Conservation (phyloP, 2,797 vertebrate genomes). For the Diplodus sargus region DNA sequence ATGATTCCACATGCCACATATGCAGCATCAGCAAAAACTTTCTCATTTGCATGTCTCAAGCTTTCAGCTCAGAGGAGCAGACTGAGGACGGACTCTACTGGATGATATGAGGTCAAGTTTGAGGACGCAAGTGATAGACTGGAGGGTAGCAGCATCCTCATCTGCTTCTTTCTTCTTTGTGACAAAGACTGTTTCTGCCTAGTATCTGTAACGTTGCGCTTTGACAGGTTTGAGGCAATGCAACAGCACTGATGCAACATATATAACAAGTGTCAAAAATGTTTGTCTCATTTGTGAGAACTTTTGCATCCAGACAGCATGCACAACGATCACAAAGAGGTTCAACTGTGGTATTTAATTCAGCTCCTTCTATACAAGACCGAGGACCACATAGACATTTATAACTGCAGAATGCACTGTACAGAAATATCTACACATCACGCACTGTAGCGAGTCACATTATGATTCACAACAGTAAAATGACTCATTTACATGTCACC, state of each 20-base stretch:
- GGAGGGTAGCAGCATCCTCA: constrained; percentile 2
- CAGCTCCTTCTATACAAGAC: constrained; percentile 21
- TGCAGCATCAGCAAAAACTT: not conserved
- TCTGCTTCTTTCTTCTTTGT: not conserved
- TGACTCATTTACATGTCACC: constrained; percentile 30
- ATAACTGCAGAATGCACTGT: constrained; percentile 28
- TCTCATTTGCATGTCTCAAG: not conserved
- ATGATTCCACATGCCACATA: not conserved
- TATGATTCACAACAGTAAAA: constrained; percentile 28
- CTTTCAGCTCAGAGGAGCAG: constrained; percentile 56
- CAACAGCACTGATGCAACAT: not conserved
- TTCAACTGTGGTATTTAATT: constrained; percentile 65
- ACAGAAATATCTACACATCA: constrained; percentile 40
- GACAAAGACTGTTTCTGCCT: not conserved
- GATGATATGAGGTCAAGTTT: constrained; percentile 61
- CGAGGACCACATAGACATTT: constrained; percentile 34
- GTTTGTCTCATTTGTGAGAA: not conserved
- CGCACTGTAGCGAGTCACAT: constrained; percentile 16
- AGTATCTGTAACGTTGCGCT: not conserved
- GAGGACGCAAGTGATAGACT: constrained; percentile 25
- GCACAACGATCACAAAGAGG: not conserved
- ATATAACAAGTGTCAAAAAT: not conserved
- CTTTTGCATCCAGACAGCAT: not conserved
- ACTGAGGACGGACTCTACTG: constrained; percentile 47
- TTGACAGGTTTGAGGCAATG: not conserved